Conservation (phyloP, 2,113 vertebrate genomes). For the Pardalotus punctatus region DNA sequence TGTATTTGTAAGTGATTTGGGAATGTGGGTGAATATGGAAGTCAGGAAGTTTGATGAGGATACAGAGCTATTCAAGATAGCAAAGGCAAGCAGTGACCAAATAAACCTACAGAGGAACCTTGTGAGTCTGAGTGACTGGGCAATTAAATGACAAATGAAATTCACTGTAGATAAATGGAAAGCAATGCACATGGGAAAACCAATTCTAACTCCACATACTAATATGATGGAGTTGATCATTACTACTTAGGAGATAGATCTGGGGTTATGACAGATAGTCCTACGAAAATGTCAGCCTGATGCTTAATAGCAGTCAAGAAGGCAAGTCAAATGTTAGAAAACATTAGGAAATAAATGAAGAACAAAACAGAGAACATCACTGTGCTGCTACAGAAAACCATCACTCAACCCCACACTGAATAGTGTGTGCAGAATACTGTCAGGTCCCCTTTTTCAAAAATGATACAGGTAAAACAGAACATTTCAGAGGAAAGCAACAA, state of each 20-base stretch:
- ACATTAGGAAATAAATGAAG: constrained; percentile 22
- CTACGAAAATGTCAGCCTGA: constrained; percentile 23
- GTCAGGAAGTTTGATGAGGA: background rate
- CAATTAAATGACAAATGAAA: constrained; percentile 45
- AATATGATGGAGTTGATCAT: constrained; percentile 52
- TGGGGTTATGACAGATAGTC: constrained; percentile 19
- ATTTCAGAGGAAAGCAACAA: background rate
- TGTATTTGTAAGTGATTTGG: background rate
- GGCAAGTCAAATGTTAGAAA: constrained; percentile 41
- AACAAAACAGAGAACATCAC: constrained; percentile 11
- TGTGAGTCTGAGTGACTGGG: background rate
- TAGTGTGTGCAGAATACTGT: background rate
- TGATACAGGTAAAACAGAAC: background rate
- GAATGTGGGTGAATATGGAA: background rate
- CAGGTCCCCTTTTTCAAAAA: background rate
- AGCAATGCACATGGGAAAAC: constrained; percentile 17
- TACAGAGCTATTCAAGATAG: background rate
- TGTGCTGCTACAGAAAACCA: background rate
- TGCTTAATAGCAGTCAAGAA: constrained; percentile 36
- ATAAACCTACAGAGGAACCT: background rate
- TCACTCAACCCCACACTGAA: background rate
- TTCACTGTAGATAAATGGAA: constrained; percentile 42
- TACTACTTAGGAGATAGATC: constrained; percentile 38
- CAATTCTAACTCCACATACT: constrained; percentile 41
- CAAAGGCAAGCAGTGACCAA: background rate